Base-by-base conservation (phyloP, 2,888 invertebrate genomes). In the Isotomurus palustris region DNA sequence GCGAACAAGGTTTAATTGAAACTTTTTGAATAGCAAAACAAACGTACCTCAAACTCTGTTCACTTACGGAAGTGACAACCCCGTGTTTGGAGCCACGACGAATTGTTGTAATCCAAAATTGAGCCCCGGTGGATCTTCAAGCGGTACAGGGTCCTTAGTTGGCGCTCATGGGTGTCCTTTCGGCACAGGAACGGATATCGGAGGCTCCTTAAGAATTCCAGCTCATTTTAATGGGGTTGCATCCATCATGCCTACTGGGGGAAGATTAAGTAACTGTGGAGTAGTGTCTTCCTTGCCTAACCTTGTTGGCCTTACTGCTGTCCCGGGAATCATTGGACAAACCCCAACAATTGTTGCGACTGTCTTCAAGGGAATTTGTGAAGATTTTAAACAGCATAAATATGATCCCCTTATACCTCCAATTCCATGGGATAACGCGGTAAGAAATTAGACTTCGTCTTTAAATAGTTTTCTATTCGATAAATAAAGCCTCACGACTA, bases 1-100 rank as follows among this genome's bases (percentile, higher is more conserved):
- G n/a, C n/a, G n/a, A n/a, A n/a, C 43, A 52, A 32, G 32, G 32
- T 32, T 10, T 8, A 32, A 32, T 32, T 32, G 32, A n/a, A n/a
- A n/a, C n/a, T n/a, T n/a, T n/a, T n/a, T n/a, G n/a, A n/a, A n/a
- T n/a, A n/a, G n/a, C 29, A 70, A 68, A 36, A 79, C 77, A 5
- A 78, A 78, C 58, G 73, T 77, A 21, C 77, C 77, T 6, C 76
- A 75, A 61, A 70, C 68, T 0, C 65, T 75, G 56, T 58, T 69
- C 32, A 64, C 64, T 57, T 65, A 63, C 45, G 70, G 68, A 19
- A 61, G 62, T 50, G 70, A 68, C 17, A 70, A 70, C 47, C 70
- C 68, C 0, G 62, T 70, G 1, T 70, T 64, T 47, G 70, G 70
- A n/a, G 48, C 53, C 24, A 70, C 70, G 4, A 57, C 60, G 10